phyloP scores from a whole-genome alignment of 2,888 invertebrate genomes.

The Agriotes lineatus region DNA sequence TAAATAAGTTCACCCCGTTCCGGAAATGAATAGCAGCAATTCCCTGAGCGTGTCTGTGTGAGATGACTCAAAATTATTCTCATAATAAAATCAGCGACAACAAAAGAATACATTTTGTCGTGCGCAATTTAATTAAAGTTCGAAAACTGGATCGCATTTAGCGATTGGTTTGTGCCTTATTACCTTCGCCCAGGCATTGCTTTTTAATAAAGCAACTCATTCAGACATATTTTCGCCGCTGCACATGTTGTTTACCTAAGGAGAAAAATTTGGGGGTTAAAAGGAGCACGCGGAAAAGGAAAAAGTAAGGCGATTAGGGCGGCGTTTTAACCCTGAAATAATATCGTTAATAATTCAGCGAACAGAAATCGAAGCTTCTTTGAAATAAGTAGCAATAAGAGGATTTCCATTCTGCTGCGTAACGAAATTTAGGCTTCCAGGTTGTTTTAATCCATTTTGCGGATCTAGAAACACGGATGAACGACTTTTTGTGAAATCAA shows the following conservation, averaged over 20 bases:
- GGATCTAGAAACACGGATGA: background rate
- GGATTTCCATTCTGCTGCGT: background rate
- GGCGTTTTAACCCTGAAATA: slow-evolving; percentile 20
- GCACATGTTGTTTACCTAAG: slow-evolving; percentile 7
- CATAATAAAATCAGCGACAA: slow-evolving; percentile 26
- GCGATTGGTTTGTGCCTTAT: background rate
- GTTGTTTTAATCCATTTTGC: background rate
- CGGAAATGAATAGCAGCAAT: slow-evolving; percentile 26
- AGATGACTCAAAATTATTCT: slow-evolving; percentile 20
- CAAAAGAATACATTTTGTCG: slow-evolving; percentile 23
- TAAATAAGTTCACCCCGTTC: slow-evolving; percentile 14
- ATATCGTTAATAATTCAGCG: slow-evolving; percentile 19
- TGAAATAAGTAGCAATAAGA: slow-evolving; percentile 18
- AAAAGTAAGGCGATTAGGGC: slow-evolving; percentile 8
- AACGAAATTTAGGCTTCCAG: background rate
- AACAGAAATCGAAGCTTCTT: slow-evolving; percentile 16
- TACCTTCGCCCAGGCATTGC: background rate
- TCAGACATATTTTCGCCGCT: background rate
- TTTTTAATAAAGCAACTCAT: background rate
- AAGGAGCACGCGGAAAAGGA: background rate
- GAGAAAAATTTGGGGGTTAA: background rate
- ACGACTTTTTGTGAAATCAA: no score
- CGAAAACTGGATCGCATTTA: slow-evolving; percentile 9
- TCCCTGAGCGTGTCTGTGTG: slow-evolving; percentile 4
- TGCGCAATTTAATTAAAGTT: slow-evolving; percentile 7